Evolutionary conservation across 2,888 invertebrate species (phyloP), one percentile per base, ranked within the genome.

Genomic region (Epinotia bilunana): DNA sequence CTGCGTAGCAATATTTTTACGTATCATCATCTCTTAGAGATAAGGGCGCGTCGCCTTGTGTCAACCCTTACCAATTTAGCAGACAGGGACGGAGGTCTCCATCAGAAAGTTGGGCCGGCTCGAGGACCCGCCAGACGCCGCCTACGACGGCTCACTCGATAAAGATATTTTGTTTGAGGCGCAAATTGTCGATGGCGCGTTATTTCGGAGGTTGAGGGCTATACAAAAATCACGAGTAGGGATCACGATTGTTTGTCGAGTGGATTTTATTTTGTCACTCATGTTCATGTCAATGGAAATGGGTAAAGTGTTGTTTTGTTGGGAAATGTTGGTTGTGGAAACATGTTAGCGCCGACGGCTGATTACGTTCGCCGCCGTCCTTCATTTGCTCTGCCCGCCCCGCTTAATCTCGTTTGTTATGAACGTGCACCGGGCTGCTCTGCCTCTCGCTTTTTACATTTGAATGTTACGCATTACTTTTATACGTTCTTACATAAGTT

Each of bases 401-500:
- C 87, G 89, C 91, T 92, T 92, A 91, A 91, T 92, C 91, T 91
- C 90, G 90, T 92, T 91, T 90, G 92, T 93, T 91, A 92, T 90
- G 89, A 90, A 90, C 91, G 88, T 88, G 90, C 90, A 89, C 80
- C 87, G 83, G 83, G 83, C 86, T 78, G 80, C 80, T 83, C 87
- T 83, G 86, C 86, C 86, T 84, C 88, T 85, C 85, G 85, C 84
- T 88, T 90, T 90, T 91, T 87, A 87, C 87, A 91, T 90, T 88
- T 87, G 86, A 88, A 90, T 90, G 89, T 90, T 90, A 88, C 81
- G 85, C 87, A 88, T 88, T 88, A 87, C 86, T 86, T 88, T 88
- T 86, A 58, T 58, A 88, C 84, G 86, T 86, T 87, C 85, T 90
- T 87, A 87, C 83, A 81, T 80, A 84, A 86, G 83, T 84, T 81